These are phyloP conservation scores for Aptenodytes forsteri DNA, from an alignment of 2,113 vertebrate genomes.

Conservation along the genomic window DNA sequence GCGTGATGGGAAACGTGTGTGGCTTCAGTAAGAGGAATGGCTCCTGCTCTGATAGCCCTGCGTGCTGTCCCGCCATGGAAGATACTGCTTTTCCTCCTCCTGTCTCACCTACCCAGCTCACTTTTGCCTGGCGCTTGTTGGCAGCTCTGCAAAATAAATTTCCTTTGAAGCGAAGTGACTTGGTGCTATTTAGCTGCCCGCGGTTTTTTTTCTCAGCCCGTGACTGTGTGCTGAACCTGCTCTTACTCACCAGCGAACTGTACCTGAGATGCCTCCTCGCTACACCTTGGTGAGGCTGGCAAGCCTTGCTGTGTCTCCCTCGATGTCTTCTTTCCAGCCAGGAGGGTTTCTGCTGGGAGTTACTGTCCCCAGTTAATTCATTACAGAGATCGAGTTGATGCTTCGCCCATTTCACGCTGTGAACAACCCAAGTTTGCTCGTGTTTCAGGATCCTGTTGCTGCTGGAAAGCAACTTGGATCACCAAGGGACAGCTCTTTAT, in stretches of 20 bases:
- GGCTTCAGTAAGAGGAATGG: neutral
- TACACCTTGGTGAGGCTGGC: neutral
- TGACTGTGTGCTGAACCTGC: neutral
- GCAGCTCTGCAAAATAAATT: neutral
- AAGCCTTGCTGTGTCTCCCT: neutral
- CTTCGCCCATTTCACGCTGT: neutral
- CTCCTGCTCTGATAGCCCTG: neutral
- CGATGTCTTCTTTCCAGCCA: neutral
- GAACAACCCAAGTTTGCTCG: neutral
- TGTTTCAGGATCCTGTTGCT: neutral
- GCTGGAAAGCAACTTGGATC: neutral
- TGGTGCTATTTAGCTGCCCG: neutral
- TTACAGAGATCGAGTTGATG: neutral
- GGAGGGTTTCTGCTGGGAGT: neutral
- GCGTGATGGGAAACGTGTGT: neutral
- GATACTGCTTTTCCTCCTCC: neutral
- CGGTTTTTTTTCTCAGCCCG: accelerated
- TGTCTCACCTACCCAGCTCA: neutral
- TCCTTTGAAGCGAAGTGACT: neutral
- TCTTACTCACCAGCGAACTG: accelerated
- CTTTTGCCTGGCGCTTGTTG: neutral
- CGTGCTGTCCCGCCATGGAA: accelerated
- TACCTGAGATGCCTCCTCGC: neutral
- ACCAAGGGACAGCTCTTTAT: neutral
- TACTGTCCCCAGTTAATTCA: neutral